phyloP scores from a whole-genome alignment of 2,888 invertebrate genomes.

The Apamea sordens region DNA sequence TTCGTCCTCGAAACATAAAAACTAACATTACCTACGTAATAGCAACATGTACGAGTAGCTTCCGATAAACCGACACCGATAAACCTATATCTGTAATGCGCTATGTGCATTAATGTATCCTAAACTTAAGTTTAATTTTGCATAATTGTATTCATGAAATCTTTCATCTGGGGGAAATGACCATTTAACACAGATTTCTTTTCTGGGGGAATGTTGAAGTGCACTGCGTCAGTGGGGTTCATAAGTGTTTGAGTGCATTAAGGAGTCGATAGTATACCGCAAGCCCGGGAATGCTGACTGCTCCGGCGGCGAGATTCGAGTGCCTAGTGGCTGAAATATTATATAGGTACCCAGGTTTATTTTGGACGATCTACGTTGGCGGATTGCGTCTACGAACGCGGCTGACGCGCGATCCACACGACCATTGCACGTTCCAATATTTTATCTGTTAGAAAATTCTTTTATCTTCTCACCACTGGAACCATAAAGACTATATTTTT shows the following conservation, averaged over 20 bases:
- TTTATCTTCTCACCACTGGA: constrained; percentile 53
- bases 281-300: constrained; percentile 72
- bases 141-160: constrained; percentile 16
- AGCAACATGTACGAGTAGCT: constrained; percentile 63
- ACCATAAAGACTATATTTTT: constrained; percentile 39
- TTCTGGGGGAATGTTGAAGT: constrained; percentile 55
- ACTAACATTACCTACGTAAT: constrained; percentile 67
- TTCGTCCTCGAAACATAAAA: constrained; percentile 75
- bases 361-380: constrained; percentile 85
- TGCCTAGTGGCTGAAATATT: constrained; percentile 82
- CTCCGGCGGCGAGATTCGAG: constrained; percentile 71
- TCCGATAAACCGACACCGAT: constrained; percentile 74
- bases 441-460: constrained; percentile 58
- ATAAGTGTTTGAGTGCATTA: constrained; percentile 58
- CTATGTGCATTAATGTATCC: constrained; percentile 33
- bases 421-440: constrained; percentile 74
- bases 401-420: constrained; percentile 76
- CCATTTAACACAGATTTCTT: constrained; percentile 16
- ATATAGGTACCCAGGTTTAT: constrained; percentile 83
- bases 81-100: constrained; percentile 55
- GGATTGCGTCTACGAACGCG: constrained; percentile 80
- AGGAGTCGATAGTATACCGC: constrained; percentile 58
- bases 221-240: constrained; percentile 42
- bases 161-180: constrained; percentile 50
- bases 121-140: constrained; percentile 29